These are phyloP conservation scores for Volucella inanis DNA, from an alignment of 2,888 invertebrate species.

Conservation along the genomic window DNA sequence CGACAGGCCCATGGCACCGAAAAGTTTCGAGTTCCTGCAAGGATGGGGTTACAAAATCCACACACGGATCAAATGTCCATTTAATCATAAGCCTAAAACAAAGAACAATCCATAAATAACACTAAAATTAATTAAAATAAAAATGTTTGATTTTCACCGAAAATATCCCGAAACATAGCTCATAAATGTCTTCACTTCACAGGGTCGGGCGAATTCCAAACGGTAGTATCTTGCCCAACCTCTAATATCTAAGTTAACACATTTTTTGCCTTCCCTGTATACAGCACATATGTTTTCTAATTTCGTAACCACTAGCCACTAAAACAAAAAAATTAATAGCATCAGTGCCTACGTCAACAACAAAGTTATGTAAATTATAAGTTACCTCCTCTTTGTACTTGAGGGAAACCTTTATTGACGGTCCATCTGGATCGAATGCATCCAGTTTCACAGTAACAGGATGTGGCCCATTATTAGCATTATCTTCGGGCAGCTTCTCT, in stretches of 20 bases:
- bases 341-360: background rate
- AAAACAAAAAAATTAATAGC: slow-evolving; percentile 52
- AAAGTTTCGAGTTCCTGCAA: slow-evolving; percentile 88
- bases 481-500: slow-evolving; percentile 84
- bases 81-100: slow-evolving; percentile 88
- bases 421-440: slow-evolving; percentile 85
- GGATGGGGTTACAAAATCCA: slow-evolving; percentile 91
- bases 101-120: slow-evolving; percentile 6
- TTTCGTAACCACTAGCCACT: slow-evolving; percentile 90
- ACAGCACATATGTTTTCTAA: slow-evolving; percentile 93
- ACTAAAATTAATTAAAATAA: slow-evolving; percentile 3
- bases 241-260: slow-evolving; percentile 88
- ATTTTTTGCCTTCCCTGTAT: slow-evolving; percentile 88
- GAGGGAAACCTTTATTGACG: slow-evolving; percentile 87
- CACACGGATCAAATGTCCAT: slow-evolving; percentile 95
- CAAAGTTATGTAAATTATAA: too few relatives aligned
- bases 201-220: slow-evolving; percentile 79
- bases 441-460: slow-evolving; percentile 87
- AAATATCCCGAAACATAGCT: slow-evolving; percentile 94
- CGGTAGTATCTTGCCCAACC: slow-evolving; percentile 83
- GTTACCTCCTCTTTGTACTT: slow-evolving; percentile 86
- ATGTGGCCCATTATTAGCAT: slow-evolving; percentile 88
- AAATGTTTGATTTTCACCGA: slow-evolving; percentile 82
- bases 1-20: slow-evolving; percentile 95
- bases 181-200: slow-evolving; percentile 89